Evolutionary conservation across 2,113 vertebrate species (phyloP).

Genomic region (Eurypyga helias): DNA sequence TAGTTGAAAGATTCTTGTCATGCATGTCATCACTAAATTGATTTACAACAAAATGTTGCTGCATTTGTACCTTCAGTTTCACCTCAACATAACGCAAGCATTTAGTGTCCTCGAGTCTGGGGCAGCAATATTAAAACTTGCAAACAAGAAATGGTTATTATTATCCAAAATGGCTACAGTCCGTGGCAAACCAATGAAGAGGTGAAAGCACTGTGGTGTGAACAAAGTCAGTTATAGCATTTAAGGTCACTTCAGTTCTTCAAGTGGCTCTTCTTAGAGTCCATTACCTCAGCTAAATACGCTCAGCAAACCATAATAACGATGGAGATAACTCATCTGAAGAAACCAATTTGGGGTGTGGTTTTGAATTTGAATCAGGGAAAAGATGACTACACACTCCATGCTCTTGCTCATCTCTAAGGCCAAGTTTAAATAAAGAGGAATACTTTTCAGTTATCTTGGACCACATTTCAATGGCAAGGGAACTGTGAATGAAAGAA

Average conservation of each 20-base stretch:
- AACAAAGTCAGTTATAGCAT: constrained; percentile 51
- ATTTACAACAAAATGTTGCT: not conserved
- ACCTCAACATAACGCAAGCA: constrained; percentile 1
- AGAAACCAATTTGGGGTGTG: constrained; percentile 73
- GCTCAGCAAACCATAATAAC: constrained; percentile 78
- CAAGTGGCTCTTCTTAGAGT: constrained; percentile 39
- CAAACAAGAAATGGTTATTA: not conserved
- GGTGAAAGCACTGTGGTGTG: constrained; percentile 2
- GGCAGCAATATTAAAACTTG: not conserved
- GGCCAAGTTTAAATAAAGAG: constrained; percentile 73
- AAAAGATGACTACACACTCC: constrained; percentile 77
- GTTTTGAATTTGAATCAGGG: constrained; percentile 77
- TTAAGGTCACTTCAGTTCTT: constrained; percentile 60
- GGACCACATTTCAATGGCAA: constrained; percentile 81
- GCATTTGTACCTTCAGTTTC: not conserved
- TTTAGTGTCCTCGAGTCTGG: not conserved
- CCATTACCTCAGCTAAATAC: constrained; percentile 69
- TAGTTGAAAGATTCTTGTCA: not conserved
- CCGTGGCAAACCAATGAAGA: constrained; percentile 4
- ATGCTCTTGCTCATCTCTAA: constrained; percentile 72
- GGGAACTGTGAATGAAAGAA: constrained; percentile 78
- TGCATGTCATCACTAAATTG: not conserved
- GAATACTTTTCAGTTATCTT: constrained; percentile 79
- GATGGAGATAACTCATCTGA: constrained; percentile 78
- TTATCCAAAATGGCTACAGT: not conserved